Conservation (phyloP, 2,113 vertebrate species). For the Mohoua ochrocephala region DNA sequence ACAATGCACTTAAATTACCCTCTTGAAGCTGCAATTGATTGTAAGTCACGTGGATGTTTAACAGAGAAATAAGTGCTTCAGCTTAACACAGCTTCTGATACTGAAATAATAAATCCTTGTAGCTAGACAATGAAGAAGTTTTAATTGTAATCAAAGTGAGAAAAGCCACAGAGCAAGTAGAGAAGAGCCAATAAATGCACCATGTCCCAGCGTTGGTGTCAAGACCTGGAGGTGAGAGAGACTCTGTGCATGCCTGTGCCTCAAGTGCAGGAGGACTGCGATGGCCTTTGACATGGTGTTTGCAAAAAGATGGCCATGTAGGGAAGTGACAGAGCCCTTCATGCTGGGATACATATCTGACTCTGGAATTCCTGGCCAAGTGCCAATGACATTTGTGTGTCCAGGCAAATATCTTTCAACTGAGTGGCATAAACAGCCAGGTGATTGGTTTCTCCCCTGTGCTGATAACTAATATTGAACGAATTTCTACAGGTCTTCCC, state of each 20-base stretch:
- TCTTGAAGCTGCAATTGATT: neutral
- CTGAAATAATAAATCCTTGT: neutral
- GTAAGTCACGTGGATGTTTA: neutral
- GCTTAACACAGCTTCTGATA: neutral
- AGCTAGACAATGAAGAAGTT: neutral
- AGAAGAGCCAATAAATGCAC: neutral
- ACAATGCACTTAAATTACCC: neutral
- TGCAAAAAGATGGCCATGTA: constrained; percentile 82
- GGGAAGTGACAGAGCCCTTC: constrained; percentile 75
- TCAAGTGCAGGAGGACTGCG: neutral
- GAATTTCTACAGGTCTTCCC: neutral
- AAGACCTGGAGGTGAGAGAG: constrained; percentile 51
- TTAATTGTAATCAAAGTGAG: neutral
- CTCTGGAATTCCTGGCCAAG: constrained; percentile 76
- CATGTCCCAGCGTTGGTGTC: neutral
- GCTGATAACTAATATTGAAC: neutral
- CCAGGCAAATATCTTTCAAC: constrained; percentile 70
- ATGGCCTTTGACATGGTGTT: constrained; percentile 69
- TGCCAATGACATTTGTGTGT: constrained; percentile 77
- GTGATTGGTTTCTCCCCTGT: constrained; percentile 45
- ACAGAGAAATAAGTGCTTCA: neutral
- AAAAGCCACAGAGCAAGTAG: neutral
- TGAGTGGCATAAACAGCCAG: constrained; percentile 55
- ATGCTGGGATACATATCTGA: constrained; percentile 61
- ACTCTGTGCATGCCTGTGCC: constrained; percentile 49